Conservation (phyloP, 2,888 invertebrate genomes). For the Ametastegia equiseti region DNA sequence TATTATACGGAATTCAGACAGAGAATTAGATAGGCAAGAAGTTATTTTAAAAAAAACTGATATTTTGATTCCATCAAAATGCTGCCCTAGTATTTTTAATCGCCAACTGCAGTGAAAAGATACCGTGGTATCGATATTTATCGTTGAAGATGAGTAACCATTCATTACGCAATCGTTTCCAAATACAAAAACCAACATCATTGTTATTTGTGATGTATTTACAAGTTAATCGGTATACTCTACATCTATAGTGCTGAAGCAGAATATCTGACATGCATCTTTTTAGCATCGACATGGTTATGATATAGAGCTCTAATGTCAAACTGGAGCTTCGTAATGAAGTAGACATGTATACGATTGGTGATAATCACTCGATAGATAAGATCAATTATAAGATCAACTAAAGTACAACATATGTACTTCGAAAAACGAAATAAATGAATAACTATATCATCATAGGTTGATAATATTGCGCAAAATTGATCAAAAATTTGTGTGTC, state of each 20-base stretch:
- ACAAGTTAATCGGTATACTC: conserved; percentile 11
- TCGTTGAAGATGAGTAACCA: background rate
- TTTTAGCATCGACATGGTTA: background rate
- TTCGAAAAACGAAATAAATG: background rate
- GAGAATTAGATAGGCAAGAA: background rate
- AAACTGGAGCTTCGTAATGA: background rate
- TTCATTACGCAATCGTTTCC: conserved; percentile 37
- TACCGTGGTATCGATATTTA: background rate
- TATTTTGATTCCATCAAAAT: background rate
- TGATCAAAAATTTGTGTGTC: background rate
- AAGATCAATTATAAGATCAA: background rate
- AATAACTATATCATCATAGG: background rate
- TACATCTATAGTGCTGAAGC: conserved; percentile 2
- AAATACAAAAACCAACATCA: background rate
- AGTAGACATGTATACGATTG: background rate
- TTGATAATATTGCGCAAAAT: background rate
- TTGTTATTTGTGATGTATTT: conserved; percentile 17
- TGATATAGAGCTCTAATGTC: background rate
- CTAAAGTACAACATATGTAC: background rate
- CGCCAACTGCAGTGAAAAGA: background rate
- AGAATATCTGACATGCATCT: conserved; percentile 3
- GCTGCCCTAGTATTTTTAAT: background rate
- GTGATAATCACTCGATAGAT: background rate
- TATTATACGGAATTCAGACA: background rate
- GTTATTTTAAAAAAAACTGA: background rate